Percentiles rank a stretch among this genome's conserved stretches.
Evolutionary conservation across 1,140 invertebrate genomes (phyloP).

Genomic region (Brachionus sp.): DNA sequence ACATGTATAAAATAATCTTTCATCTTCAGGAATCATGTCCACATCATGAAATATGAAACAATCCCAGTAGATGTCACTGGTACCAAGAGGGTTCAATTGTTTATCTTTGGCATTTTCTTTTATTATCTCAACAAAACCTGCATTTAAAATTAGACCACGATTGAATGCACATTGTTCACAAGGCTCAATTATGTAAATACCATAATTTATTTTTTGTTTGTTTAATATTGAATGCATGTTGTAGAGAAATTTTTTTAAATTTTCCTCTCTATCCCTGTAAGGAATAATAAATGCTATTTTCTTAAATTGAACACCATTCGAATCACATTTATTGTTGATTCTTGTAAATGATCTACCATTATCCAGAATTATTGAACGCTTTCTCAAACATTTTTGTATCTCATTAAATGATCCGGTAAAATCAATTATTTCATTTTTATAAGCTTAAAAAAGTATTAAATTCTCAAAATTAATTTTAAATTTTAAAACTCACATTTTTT

Average conservation of each 20-base stretch:
- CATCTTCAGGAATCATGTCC: constrained; percentile 84
- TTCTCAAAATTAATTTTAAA: too few species aligned
- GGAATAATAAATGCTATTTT: not conserved
- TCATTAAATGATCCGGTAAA: not conserved
- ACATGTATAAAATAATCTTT: constrained; percentile 83
- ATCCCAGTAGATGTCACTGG: constrained; percentile 64
- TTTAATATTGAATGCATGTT: constrained; percentile 48
- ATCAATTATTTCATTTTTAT: not conserved
- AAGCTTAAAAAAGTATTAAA: too few species aligned
- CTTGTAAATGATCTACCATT: not conserved
- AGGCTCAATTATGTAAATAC: constrained; percentile 56
- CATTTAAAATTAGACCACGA: constrained; percentile 86
- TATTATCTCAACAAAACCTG: constrained; percentile 78
- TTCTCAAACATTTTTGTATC: not conserved
- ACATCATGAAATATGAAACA: constrained; percentile 91
- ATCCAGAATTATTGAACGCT: not conserved
- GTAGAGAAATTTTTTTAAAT: not conserved
- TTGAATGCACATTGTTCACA: constrained; percentile 73
- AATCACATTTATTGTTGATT: not conserved
- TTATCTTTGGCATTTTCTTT: constrained; percentile 50
- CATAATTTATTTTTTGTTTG: constrained; percentile 53
- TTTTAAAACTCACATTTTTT: too few species aligned
- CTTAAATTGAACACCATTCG: not conserved
- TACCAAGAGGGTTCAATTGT: constrained; percentile 60
- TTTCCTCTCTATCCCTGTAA: not conserved